Evolutionary conservation across 1,140 invertebrate genomes (phyloP).

Genomic region (Zaprionus davidi): DNA sequence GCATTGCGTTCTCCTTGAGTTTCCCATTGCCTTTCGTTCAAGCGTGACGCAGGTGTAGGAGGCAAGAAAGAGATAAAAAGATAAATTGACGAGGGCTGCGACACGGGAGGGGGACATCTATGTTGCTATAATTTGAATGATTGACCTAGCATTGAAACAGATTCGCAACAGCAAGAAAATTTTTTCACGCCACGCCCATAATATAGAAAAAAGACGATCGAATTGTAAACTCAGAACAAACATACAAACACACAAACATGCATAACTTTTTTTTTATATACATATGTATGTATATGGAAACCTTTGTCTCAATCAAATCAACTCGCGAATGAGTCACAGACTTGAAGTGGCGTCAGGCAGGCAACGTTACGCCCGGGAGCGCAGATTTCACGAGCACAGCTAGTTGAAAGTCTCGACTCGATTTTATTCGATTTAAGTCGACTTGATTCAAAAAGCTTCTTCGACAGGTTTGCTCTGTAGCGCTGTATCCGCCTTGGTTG

Average conservation of each 20-base stretch:
- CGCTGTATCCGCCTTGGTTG: conserved; percentile 18
- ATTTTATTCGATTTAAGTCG: neutral
- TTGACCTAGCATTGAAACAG: conserved; percentile 64
- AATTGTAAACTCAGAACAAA: conserved; percentile 21
- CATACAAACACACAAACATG: neutral
- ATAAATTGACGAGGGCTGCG: no score
- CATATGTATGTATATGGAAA: conserved; percentile 10
- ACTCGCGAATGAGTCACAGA: conserved; percentile 43
- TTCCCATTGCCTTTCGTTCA: conserved; percentile 32
- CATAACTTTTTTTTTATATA: neutral
- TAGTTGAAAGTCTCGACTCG: conserved; percentile 8
- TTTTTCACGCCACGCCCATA: conserved; percentile 51
- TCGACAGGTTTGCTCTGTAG: conserved; percentile 1
- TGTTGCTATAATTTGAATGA: conserved; percentile 39
- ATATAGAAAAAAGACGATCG: conserved; percentile 7
- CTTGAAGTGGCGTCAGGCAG: conserved; percentile 17
- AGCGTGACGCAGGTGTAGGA: conserved; percentile 15
- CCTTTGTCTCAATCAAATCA: conserved; percentile 65
- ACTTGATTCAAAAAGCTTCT: conserved; percentile 1
- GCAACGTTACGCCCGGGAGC: conserved; percentile 47
- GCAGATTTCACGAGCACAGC: conserved; percentile 7
- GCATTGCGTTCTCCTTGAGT: conserved; percentile 29
- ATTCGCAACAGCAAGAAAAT: conserved; percentile 37
- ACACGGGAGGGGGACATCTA: neutral
- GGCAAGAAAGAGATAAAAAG: neutral